Base-by-base conservation (phyloP, 2,888 invertebrate genomes). In the Mamestra brassicae region DNA sequence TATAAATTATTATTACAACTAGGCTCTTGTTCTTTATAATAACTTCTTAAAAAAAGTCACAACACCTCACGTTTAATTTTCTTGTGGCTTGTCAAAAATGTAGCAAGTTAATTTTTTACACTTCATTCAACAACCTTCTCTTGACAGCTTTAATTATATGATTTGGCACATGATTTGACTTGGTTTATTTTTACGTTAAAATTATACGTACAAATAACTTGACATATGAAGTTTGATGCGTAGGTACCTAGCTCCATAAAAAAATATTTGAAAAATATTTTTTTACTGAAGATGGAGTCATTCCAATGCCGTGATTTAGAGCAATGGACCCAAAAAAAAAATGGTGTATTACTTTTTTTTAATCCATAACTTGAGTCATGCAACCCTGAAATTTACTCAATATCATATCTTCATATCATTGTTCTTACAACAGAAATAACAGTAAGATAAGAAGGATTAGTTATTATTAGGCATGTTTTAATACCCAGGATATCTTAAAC, bases 391-490 rank as follows among this genome's bases (percentile, higher is more conserved):
- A 8, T 62, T 45, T 62, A n/a, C 10, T 17, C 54, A 76, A 55
- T 76, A 50, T 76, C 26, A 13, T 50, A 13, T 62, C 26, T 57
- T 45, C 55, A 71, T 26, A 62, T 77, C 5, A 60, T n/a, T 70
- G 50, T 57, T 76, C 50, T 36, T 52, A 78, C 62, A 63, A 71
- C 36, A 57, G 55, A 45, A 62, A 50, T 61, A 76, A 70, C 36
- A 52, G 54, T 36, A 42, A 76, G 78, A 26, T 63, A 78, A 45
- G 26, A 38, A 34, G 26, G 62, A 76, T 76, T 70, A 45, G 50
- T 36, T 62, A 55, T 55, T 38, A 34, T 75, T 76, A 55, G 54
- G 42, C 10, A 50, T 34, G 38, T 47, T 47, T 11, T 75, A 17
- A 52, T 58, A 13, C 58, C 15, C 13, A 13, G n/a, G 17, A 60